Percentiles rank a stretch among this genome's conserved stretches.
phyloP scores from a whole-genome alignment of 2,113 vertebrate species.

The Fregetta grallaria region DNA sequence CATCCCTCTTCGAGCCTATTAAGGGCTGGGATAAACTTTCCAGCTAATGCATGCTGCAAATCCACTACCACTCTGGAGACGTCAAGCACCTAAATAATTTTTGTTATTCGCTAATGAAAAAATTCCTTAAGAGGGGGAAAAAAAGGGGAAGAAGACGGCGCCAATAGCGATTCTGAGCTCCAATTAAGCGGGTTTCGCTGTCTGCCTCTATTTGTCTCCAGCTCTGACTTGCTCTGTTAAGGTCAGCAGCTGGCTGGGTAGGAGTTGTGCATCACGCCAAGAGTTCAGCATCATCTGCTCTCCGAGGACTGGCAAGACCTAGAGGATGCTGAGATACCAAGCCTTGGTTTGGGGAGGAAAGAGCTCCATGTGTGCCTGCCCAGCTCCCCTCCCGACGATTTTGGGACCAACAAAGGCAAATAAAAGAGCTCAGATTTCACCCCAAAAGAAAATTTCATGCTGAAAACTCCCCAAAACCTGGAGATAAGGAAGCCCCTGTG shows the following conservation, averaged over 20 bases:
- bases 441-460: not conserved
- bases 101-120: constrained; percentile 69
- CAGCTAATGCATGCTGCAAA: constrained; percentile 63
- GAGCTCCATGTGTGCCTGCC: accelerated
- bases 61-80: constrained; percentile 36
- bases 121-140: constrained; percentile 12
- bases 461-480: not conserved
- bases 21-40: constrained; percentile 55
- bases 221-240: constrained; percentile 52
- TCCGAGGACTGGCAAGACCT: not conserved
- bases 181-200: constrained; percentile 61
- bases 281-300: not conserved
- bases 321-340: not conserved
- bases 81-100: constrained; percentile 63
- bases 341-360: not conserved
- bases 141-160: not conserved
- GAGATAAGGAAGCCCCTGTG: not conserved
- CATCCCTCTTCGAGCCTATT: constrained; percentile 74
- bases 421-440: not conserved
- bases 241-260: constrained; percentile 44
- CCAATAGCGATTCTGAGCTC: constrained; percentile 49
- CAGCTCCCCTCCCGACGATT: not conserved
- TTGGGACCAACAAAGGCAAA: not conserved
- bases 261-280: not conserved
- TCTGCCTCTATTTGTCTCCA: constrained; percentile 54